Base-by-base conservation (phyloP, 2,888 invertebrate species). In the Cynaeus angustus region DNA sequence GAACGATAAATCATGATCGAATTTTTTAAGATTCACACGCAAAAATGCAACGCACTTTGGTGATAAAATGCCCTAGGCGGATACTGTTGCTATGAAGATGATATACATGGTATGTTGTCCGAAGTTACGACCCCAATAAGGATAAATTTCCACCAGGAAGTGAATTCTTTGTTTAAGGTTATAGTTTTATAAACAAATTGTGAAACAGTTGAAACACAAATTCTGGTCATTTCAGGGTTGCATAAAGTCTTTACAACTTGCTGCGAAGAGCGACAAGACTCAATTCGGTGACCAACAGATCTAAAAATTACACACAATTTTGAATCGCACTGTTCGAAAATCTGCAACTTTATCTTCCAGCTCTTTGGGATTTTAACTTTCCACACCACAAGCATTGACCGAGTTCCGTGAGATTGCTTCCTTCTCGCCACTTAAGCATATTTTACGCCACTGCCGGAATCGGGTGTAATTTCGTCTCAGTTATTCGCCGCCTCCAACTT, bases 401-500 rank as follows among this genome's bases (percentile, higher is more conserved):
- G n/a, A 37, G n/a, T n/a, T 37, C n/a, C 9, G 46, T 16, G 46
- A 16, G 46, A 46, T 46, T 46, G 16, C 46, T 5, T 1, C 21
- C 8, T 38, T 33, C 33, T 62, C 61, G 21, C 6, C 50, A 50
- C 30, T 62, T 62, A 62, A 62, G 61, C 61, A 62, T 62, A 62
- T 62, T 62, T 62, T 50, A 48, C 14, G 46, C 61, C 37, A n/a
- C 61, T 48, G 26, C 43, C 52, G 48, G 61, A 66, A 66, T 66
- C 38, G 28, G 14, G 26, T 30, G 56, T 48, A 41, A 66, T 66
- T 59, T 53, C 12, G 45, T 59, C 52, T 41, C 58, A 67, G 58
- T 67, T 67, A 52, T 53, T 21, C 43, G 30, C 33, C 50, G 53
- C 53, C 16, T 52, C 38, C 38, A 9, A 37, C 14, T 37, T 41